These are phyloP conservation scores for Cecropterus lyciades DNA, from an alignment of 1,140 invertebrate genomes.

Conservation along the genomic window DNA sequence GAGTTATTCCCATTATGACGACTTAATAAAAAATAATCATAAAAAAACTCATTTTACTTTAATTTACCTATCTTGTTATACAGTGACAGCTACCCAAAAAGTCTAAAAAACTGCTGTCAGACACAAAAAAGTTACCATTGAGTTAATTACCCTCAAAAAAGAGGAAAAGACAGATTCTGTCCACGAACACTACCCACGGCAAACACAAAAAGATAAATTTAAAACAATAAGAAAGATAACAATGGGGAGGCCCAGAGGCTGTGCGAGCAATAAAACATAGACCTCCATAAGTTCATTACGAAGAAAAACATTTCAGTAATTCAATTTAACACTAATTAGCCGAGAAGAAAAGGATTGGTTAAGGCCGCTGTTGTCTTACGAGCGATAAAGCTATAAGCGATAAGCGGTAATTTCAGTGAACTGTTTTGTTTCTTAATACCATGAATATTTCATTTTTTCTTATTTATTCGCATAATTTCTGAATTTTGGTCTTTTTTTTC, in stretches of 20 bases:
- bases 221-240: slow-evolving; percentile 14
- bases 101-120: neutral
- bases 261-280: slow-evolving; percentile 20
- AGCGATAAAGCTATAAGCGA: neutral
- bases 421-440: too few relatives aligned
- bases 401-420: too few relatives aligned
- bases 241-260: slow-evolving; percentile 2
- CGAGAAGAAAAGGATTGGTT: slow-evolving; percentile 18
- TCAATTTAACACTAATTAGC: slow-evolving; percentile 33
- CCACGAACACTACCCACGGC: neutral
- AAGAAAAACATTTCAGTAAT: slow-evolving; percentile 27
- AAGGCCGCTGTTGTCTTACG: neutral
- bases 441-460: too few relatives aligned
- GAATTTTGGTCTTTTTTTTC: too few relatives aligned
- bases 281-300: slow-evolving; percentile 25
- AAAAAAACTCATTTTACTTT: too few relatives aligned
- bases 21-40: too few relatives aligned
- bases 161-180: neutral
- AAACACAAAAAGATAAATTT: slow-evolving; percentile 3
- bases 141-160: slow-evolving; percentile 20
- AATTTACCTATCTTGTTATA: too few relatives aligned
- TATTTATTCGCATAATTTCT: too few relatives aligned
- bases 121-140: slow-evolving; percentile 11
- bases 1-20: too few relatives aligned
- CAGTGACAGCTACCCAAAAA: too few relatives aligned